A percentile compares a stretch with the other conserved stretches of the same genome.
phyloP scores from a whole-genome alignment of 2,797 vertebrate species.

The Muscicapa striata region DNA sequence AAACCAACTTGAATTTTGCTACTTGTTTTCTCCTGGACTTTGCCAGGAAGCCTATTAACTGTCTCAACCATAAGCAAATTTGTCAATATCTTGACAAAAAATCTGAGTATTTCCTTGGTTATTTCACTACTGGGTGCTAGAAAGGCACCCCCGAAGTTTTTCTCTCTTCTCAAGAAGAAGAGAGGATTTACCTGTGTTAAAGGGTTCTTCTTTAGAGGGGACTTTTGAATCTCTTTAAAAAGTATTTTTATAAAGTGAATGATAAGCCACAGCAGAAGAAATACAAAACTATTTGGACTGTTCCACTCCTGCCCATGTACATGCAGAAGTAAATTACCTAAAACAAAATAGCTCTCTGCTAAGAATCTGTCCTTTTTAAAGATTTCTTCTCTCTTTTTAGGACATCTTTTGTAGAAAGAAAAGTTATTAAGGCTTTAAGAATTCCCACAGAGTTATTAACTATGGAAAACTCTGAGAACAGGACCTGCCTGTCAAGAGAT shows the following conservation, averaged over 20 bases:
- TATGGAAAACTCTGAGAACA: not conserved
- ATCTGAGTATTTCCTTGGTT: not conserved
- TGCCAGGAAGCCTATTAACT: not conserved
- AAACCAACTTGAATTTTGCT: not conserved
- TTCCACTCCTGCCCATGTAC: not conserved
- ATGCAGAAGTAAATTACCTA: not conserved
- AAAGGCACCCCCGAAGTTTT: not conserved
- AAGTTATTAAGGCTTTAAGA: not conserved
- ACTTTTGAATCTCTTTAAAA: not conserved
- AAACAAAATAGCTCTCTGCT: not conserved
- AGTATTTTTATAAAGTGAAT: not conserved
- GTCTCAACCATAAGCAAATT: not conserved
- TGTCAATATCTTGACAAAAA: not conserved
- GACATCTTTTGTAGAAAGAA: not conserved
- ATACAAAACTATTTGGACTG: not conserved
- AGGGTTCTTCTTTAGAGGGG: not conserved
- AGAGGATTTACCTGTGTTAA: not conserved
- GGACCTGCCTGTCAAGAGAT: not conserved
- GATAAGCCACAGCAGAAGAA: not conserved
- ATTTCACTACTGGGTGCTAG: not conserved
- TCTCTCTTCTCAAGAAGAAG: not conserved
- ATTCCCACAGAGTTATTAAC: not conserved
- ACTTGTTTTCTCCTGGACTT: not conserved
- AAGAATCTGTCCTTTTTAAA: not conserved
- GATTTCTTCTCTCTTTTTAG: not conserved